Conservation (phyloP, 2,113 vertebrate genomes). For the Elanus axillaris region DNA sequence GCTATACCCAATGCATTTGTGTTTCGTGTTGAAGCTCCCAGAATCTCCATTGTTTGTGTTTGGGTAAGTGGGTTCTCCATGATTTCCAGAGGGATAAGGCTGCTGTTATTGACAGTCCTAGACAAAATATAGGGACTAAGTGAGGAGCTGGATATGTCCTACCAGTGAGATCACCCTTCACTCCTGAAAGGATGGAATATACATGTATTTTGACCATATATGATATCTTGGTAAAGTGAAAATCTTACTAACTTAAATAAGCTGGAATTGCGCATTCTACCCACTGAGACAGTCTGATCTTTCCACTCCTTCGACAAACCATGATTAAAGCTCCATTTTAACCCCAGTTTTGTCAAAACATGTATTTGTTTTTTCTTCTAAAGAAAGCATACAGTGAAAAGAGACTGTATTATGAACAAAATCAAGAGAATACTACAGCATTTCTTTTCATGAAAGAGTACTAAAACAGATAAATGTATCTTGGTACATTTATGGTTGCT, state of each 20-base stretch:
- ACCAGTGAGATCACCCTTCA: not conserved
- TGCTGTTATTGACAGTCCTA: not conserved
- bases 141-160: not conserved
- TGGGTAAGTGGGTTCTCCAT: not conserved
- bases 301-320: not conserved
- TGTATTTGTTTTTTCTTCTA: not conserved
- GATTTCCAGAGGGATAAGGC: not conserved
- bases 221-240: not conserved
- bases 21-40: not conserved
- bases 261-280: not conserved
- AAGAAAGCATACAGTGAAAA: not conserved
- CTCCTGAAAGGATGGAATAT: not conserved
- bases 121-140: not conserved
- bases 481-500: not conserved
- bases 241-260: not conserved
- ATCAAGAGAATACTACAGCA: not conserved
- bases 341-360: not conserved
- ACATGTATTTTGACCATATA: not conserved
- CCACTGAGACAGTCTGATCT: not conserved
- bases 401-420: not conserved
- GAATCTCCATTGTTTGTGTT: not conserved
- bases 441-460: not conserved
- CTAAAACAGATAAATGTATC: not conserved
- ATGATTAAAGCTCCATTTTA: not conserved
- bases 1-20: fast-evolving